Evolutionary conservation across 2,113 vertebrate genomes (phyloP).

Genomic region (Sphyrna mokarran): DNA sequence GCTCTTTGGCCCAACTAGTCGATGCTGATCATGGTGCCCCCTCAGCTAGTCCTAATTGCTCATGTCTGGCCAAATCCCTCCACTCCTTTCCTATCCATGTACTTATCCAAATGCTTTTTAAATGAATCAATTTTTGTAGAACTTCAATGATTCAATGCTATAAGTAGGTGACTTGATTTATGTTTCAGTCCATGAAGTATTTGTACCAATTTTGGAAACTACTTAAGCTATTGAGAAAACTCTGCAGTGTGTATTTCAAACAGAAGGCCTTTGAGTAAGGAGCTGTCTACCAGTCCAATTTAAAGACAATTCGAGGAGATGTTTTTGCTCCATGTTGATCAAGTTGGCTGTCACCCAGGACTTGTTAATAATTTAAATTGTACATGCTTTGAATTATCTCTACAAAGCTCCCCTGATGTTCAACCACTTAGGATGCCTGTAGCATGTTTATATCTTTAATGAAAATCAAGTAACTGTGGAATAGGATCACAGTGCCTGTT

Average conservation of each 20-base stretch:
- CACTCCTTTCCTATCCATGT: too few species aligned
- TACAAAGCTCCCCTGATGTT: neutral
- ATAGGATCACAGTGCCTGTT: neutral
- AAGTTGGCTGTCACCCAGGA: neutral
- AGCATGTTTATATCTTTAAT: neutral
- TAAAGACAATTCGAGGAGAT: neutral
- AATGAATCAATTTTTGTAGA: neutral
- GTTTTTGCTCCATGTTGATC: neutral
- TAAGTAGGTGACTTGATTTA: neutral
- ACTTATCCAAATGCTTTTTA: neutral
- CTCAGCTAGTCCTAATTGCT: too few species aligned
- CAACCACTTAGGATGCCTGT: neutral
- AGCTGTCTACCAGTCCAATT: neutral
- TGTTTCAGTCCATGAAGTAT: neutral
- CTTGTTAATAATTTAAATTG: neutral
- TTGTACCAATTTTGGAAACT: neutral
- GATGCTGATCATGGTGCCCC: too few species aligned
- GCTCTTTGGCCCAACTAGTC: too few species aligned
- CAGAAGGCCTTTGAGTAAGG: neutral
- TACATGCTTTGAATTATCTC: neutral
- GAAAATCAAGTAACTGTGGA: neutral
- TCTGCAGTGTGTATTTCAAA: too few species aligned
- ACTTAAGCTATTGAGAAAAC: neutral
- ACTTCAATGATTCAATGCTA: neutral
- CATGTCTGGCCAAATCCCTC: too few species aligned